A percentile compares a stretch with the other conserved stretches of the same genome.
Conservation (phyloP, 2,888 invertebrate genomes). For the Sphaeridia pumilis region DNA sequence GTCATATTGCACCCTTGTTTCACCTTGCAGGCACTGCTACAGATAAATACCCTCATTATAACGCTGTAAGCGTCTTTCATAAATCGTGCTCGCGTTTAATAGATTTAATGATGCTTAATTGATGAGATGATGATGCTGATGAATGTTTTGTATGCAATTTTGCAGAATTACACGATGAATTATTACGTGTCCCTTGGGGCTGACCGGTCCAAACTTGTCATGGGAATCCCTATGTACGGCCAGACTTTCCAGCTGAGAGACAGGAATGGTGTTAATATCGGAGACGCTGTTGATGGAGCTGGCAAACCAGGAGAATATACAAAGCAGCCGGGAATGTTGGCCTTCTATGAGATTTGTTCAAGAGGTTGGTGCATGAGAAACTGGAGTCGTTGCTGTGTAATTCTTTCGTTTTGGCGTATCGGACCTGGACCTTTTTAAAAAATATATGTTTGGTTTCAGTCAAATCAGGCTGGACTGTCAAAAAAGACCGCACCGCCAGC, state of each 20-base stretch:
- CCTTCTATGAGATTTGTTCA: slow-evolving; percentile 74
- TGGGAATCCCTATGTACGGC: slow-evolving; percentile 78
- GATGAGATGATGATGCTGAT: background rate
- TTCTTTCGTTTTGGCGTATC: no score
- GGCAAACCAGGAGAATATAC: slow-evolving; percentile 71
- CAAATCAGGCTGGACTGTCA: slow-evolving; percentile 50
- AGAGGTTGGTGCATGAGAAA: no score
- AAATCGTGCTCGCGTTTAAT: no score
- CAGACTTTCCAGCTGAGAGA: slow-evolving; percentile 60
- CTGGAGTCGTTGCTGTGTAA: no score
- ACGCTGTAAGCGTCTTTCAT: slow-evolving; percentile 20
- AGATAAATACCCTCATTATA: slow-evolving; percentile 29
- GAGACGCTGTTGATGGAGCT: slow-evolving; percentile 56
- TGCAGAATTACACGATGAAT: slow-evolving; percentile 39
- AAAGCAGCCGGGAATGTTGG: slow-evolving; percentile 73
- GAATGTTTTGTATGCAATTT: background rate
- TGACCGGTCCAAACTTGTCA: slow-evolving; percentile 59
- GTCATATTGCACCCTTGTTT: slow-evolving; percentile 67
- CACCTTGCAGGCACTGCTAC: slow-evolving; percentile 22
- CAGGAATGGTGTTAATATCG: slow-evolving; percentile 41
- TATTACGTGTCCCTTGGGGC: slow-evolving; percentile 44
- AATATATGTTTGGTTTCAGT: slow-evolving; percentile 16
- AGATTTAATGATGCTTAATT: background rate
- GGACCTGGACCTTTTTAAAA: no score
- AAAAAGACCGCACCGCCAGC: slow-evolving; percentile 45